phyloP scores from a whole-genome alignment of 1,140 invertebrate genomes.

The Metaphire vulgaris region DNA sequence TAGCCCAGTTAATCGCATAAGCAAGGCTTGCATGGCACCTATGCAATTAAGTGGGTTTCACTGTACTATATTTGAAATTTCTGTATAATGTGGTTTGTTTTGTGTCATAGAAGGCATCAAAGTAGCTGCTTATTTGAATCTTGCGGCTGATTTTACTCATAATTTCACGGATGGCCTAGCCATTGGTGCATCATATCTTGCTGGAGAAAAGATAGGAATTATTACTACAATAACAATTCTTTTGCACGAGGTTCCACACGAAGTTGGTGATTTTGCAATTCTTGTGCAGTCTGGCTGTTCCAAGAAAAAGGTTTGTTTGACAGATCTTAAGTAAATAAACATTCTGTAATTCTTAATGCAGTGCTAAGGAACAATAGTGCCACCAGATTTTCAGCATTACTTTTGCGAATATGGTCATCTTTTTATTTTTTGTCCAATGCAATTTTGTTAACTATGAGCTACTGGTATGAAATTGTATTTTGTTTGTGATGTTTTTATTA shows the following conservation, averaged over 20 bases:
- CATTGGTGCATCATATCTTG: constrained; percentile 92
- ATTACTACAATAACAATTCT: constrained; percentile 89
- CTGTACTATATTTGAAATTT: background rate
- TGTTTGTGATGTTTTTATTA: no score
- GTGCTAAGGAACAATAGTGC: background rate
- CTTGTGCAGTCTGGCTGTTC: constrained; percentile 86
- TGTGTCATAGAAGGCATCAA: constrained; percentile 62
- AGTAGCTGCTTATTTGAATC: constrained; percentile 85
- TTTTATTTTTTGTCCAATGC: background rate
- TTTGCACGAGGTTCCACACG: constrained; percentile 93
- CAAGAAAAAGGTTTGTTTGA: constrained; percentile 63
- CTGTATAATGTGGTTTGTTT: background rate
- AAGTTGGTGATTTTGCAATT: constrained; percentile 97
- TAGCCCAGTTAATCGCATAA: no score
- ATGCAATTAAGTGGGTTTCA: no score
- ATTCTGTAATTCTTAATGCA: background rate
- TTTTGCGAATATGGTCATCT: background rate
- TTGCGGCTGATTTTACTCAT: constrained; percentile 89
- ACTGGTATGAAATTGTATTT: constrained; percentile 1
- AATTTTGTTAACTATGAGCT: background rate
- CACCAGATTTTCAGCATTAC: background rate
- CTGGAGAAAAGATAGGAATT: constrained; percentile 62
- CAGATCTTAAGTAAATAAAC: background rate
- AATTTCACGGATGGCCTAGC: constrained; percentile 96
- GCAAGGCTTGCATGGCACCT: no score